Conservation (phyloP, 1,140 invertebrate species). For the Zaprionus lachaisei region DNA sequence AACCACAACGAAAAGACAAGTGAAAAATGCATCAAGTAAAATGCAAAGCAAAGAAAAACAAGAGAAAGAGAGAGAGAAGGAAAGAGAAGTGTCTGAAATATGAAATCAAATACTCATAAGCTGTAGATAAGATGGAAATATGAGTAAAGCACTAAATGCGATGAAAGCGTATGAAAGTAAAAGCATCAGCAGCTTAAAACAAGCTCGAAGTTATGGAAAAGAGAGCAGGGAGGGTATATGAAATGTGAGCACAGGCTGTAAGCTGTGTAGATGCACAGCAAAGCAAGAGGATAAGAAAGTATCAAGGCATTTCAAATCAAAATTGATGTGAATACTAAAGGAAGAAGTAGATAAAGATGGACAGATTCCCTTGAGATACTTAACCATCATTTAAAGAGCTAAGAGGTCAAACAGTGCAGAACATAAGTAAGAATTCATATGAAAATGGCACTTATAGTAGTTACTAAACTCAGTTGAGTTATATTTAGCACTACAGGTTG, state of each 20-base stretch:
- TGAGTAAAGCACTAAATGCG: conserved; percentile 3
- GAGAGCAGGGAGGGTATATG: not conserved
- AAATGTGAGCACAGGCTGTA: not conserved
- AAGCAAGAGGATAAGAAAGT: too few species aligned
- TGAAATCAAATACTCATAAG: conserved; percentile 36
- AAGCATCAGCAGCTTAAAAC: conserved; percentile 1
- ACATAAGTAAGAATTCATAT: too few species aligned
- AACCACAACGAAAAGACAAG: conserved; percentile 18
- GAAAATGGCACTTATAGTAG: too few species aligned
- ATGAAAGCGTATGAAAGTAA: not conserved
- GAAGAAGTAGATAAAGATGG: too few species aligned
- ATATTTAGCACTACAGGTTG: too few species aligned
- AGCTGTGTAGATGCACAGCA: not conserved
- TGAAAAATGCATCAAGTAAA: conserved; percentile 37
- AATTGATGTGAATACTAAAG: too few species aligned
- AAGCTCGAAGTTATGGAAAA: not conserved
- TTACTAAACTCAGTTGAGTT: too few species aligned
- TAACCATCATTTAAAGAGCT: too few species aligned
- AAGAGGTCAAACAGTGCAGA: too few species aligned
- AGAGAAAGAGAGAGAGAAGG: not conserved
- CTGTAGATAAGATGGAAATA: conserved; percentile 25
- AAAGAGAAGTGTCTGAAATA: not conserved
- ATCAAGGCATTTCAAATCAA: too few species aligned
- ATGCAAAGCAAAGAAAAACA: not conserved
- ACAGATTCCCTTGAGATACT: too few species aligned